Evolutionary conservation across 2,113 vertebrate species (phyloP).

Genomic region (Ptyas mucosa): DNA sequence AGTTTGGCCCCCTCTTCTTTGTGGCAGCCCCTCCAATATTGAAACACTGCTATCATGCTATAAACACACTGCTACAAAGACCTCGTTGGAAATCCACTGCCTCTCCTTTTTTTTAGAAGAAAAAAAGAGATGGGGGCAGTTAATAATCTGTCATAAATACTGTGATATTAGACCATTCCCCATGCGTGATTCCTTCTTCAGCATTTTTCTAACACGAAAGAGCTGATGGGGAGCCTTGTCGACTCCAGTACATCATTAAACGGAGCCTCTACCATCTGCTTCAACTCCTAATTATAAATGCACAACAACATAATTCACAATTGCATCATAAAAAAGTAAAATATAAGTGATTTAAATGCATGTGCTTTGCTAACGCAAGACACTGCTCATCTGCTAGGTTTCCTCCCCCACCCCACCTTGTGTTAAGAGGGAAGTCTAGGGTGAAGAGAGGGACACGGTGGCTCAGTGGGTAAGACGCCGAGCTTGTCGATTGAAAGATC

Average conservation of each 20-base stretch:
- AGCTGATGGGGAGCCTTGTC: not conserved
- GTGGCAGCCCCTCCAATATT: not conserved
- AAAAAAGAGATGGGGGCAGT: not conserved
- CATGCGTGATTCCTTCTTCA: conserved; percentile 12
- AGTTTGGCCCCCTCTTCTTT: not conserved
- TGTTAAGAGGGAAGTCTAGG: conserved; percentile 50
- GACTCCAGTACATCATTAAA: conserved; percentile 37
- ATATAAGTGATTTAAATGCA: conserved; percentile 69
- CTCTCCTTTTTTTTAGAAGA: not conserved
- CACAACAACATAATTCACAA: conserved; percentile 67
- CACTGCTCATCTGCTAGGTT: conserved; percentile 57
- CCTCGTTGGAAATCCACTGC: not conserved
- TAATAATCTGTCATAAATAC: not conserved
- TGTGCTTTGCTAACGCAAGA: conserved; percentile 57
- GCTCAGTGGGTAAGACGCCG: too few relatives aligned
- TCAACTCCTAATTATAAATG: conserved; percentile 67
- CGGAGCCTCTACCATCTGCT: conserved; percentile 62
- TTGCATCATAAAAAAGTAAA: conserved; percentile 66
- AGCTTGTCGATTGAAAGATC: too few relatives aligned
- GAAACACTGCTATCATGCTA: not conserved
- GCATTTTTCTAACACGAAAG: not conserved
- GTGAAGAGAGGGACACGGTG: conserved; percentile 28
- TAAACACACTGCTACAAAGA: not conserved
- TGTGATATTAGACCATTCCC: conserved; percentile 1
- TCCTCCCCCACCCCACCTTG: not conserved